Evolutionary conservation across 2,113 vertebrate species (phyloP).

Genomic region (Centropristis striata): DNA sequence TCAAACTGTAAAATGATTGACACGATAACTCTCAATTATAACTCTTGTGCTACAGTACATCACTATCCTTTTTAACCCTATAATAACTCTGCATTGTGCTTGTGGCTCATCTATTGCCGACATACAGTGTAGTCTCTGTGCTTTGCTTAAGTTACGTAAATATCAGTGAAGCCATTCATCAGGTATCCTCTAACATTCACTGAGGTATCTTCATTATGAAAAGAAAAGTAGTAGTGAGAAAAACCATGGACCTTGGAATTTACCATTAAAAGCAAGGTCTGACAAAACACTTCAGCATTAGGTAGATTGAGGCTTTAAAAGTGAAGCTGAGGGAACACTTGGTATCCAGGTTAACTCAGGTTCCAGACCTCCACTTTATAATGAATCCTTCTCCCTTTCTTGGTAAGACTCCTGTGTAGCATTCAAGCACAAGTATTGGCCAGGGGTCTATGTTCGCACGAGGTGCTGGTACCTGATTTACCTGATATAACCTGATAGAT

Average conservation of each 20-base stretch:
- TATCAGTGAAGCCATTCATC: not conserved
- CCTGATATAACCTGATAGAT: no score
- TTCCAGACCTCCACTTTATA: conserved; percentile 34
- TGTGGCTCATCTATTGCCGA: conserved; percentile 14
- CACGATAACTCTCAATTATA: conserved; percentile 6
- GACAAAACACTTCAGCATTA: not conserved
- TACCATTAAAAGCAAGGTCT: conserved; percentile 5
- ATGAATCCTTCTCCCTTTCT: no score
- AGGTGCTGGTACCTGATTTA: no score
- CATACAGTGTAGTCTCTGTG: conserved; percentile 16
- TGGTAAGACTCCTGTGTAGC: no score
- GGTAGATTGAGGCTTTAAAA: conserved; percentile 2
- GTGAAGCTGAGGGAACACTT: conserved; percentile 13
- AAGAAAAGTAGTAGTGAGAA: conserved; percentile 14
- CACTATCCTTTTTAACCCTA: conserved; percentile 4
- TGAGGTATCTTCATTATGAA: not conserved
- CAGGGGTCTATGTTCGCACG: no score
- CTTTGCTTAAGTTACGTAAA: not conserved
- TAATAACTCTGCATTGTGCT: conserved; percentile 22
- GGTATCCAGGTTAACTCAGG: conserved; percentile 4
- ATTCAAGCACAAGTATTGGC: no score
- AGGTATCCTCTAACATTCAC: not conserved
- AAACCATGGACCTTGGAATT: conserved; percentile 21
- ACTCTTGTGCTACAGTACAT: conserved; percentile 33
- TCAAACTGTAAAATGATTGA: conserved; percentile 25